These are phyloP conservation scores for Schizopygopsis pylzovi DNA, from an alignment of 2,797 vertebrate species.

Conservation along the genomic window DNA sequence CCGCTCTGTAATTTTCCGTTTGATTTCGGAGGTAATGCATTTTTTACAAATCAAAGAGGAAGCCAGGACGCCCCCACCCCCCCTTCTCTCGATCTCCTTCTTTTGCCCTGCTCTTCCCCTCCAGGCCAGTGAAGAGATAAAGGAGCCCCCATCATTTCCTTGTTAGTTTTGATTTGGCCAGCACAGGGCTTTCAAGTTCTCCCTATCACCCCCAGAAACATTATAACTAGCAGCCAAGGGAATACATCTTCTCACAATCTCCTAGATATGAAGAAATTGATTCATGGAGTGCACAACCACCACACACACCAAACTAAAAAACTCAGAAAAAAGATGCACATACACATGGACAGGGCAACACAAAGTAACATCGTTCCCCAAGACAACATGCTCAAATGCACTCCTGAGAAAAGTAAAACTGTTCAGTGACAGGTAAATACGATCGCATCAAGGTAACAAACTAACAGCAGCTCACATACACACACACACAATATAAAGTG, in stretches of 20 bases:
- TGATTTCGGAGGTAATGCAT: slow-evolving; percentile 93
- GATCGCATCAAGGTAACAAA: not conserved
- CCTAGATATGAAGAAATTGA: slow-evolving; percentile 73
- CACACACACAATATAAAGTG: not conserved
- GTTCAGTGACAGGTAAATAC: slow-evolving; percentile 16
- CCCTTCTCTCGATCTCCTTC: slow-evolving; percentile 68
- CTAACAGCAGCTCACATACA: not conserved
- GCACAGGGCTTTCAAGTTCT: slow-evolving; percentile 93
- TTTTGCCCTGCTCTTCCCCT: slow-evolving; percentile 73
- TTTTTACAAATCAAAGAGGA: slow-evolving; percentile 94
- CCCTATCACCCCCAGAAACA: slow-evolving; percentile 96
- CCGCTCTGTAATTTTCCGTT: slow-evolving; percentile 87
- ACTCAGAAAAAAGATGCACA: slow-evolving; percentile 39
- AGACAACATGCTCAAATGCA: slow-evolving; percentile 12
- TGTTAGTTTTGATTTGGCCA: slow-evolving; percentile 97
- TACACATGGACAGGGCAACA: slow-evolving; percentile 63
- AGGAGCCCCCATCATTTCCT: slow-evolving; percentile 92
- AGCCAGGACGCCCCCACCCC: slow-evolving; percentile 74
- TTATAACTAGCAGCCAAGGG: slow-evolving; percentile 98
- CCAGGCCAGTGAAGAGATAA: slow-evolving; percentile 87
- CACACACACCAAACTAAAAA: slow-evolving; percentile 45
- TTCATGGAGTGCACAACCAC: slow-evolving; percentile 66
- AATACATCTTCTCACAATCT: slow-evolving; percentile 79
- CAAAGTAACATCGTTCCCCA: slow-evolving; percentile 44
- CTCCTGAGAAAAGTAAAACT: slow-evolving; percentile 5